Evolutionary conservation across 2,888 invertebrate genomes (phyloP).

Genomic region (Petrolisthes cinctipes): DNA sequence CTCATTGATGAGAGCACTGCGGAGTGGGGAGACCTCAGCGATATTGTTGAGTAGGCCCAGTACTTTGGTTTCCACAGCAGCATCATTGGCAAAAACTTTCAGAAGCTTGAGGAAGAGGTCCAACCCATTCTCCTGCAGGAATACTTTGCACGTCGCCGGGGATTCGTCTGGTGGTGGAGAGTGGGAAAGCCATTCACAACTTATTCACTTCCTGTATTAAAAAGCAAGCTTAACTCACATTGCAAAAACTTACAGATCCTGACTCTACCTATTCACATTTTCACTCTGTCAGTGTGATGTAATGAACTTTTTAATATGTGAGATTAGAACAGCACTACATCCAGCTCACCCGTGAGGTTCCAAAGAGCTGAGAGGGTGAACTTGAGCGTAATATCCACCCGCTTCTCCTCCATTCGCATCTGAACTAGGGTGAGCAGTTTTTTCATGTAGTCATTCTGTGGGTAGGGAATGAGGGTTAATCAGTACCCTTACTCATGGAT

Average conservation of each 20-base stretch:
- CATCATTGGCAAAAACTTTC: constrained; percentile 76
- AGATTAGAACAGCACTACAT: too few relatives aligned
- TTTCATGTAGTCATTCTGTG: constrained; percentile 74
- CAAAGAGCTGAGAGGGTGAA: constrained; percentile 83
- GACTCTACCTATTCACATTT: too few relatives aligned
- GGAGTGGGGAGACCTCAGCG: constrained; percentile 78
- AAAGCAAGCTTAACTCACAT: too few relatives aligned
- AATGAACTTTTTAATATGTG: too few relatives aligned
- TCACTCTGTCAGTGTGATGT: too few relatives aligned
- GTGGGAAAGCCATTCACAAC: not conserved
- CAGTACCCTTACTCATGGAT: too few relatives aligned
- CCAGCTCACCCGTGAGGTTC: constrained; percentile 77
- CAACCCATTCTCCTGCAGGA: constrained; percentile 78
- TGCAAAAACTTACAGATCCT: too few relatives aligned
- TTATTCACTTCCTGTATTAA: not conserved
- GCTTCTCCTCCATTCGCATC: constrained; percentile 75
- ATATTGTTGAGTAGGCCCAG: constrained; percentile 81
- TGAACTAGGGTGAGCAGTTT: constrained; percentile 74
- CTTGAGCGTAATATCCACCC: constrained; percentile 80
- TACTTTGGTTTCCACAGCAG: constrained; percentile 82
- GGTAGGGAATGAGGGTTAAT: not conserved
- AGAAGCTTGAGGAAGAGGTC: constrained; percentile 78
- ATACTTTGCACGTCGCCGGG: constrained; percentile 78
- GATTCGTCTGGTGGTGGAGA: constrained; percentile 76
- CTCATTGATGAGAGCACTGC: constrained; percentile 73